Evolutionary conservation across 2,113 vertebrate species (phyloP).

Genomic region (Potamarius usumacintae): DNA sequence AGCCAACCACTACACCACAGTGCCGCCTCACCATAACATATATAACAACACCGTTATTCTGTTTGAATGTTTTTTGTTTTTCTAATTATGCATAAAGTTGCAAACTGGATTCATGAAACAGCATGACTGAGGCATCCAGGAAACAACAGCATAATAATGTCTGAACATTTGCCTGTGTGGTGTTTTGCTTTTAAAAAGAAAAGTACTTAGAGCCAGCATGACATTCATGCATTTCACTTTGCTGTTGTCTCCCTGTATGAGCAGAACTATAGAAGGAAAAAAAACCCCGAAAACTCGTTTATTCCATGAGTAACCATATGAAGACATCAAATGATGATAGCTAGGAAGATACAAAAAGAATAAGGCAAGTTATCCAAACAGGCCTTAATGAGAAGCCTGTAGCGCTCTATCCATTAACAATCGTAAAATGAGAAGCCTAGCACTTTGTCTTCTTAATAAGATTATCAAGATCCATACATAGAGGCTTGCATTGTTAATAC

Average conservation of each 20-base stretch:
- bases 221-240: slow-evolving; percentile 27
- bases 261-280: slow-evolving; percentile 13
- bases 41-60: not conserved
- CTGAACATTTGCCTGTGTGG: not conserved
- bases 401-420: slow-evolving; percentile 55
- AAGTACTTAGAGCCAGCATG: slow-evolving; percentile 19
- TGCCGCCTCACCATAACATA: not conserved
- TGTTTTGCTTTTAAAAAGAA: slow-evolving; percentile 13
- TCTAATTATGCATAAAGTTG: slow-evolving; percentile 4
- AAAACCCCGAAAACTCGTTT: slow-evolving; percentile 4
- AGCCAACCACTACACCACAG: no score
- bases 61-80: not conserved
- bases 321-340: slow-evolving; percentile 50
- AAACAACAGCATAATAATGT: slow-evolving; percentile 6
- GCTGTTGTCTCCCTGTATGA: not conserved
- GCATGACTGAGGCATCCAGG: not conserved
- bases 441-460: slow-evolving; percentile 60
- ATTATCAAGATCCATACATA: slow-evolving; percentile 56
- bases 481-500: slow-evolving; percentile 51
- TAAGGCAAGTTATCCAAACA: slow-evolving; percentile 52
- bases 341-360: slow-evolving; percentile 46
- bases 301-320: slow-evolving; percentile 33
- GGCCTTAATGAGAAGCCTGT: slow-evolving; percentile 55
- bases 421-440: slow-evolving; percentile 47
- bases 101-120: slow-evolving; percentile 14